Conservation (phyloP, 2,797 vertebrate species). For the Arnoldichthys spilopterus region DNA sequence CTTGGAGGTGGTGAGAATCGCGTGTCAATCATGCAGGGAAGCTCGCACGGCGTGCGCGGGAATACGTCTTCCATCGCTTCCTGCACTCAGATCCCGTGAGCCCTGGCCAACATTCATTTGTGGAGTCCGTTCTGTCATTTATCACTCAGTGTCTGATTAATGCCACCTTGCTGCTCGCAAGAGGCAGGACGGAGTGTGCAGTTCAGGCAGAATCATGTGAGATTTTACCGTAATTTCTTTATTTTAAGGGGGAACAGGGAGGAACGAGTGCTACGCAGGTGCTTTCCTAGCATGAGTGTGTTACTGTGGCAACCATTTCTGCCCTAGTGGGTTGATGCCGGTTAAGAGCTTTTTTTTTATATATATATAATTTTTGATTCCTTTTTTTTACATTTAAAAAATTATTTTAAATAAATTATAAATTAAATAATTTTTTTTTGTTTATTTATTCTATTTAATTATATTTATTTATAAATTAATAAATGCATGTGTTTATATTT, state of each 20-base stretch:
- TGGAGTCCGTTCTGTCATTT: not conserved
- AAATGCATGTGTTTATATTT: no score
- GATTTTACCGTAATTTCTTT: constrained; percentile 23
- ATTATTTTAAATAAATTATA: no score
- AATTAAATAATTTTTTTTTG: no score
- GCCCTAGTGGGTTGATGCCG: constrained; percentile 29
- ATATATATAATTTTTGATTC: no score
- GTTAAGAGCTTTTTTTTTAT: no score
- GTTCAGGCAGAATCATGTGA: constrained; percentile 15
- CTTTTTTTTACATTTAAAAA: no score
- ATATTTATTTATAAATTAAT: no score
- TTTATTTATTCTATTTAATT: no score
- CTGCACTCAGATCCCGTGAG: not conserved
- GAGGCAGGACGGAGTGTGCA: constrained; percentile 7
- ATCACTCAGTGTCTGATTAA: constrained; percentile 10
- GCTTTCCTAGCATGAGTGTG: constrained; percentile 40
- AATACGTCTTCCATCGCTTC: not conserved
- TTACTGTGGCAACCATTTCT: constrained; percentile 57
- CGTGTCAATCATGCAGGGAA: not conserved
- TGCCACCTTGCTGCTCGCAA: constrained; percentile 8
- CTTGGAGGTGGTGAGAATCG: not conserved
- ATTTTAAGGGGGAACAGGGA: constrained; percentile 20
- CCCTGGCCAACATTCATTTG: not conserved
- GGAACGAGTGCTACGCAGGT: constrained; percentile 31
- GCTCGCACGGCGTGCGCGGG: not conserved